phyloP scores from a whole-genome alignment of 1,140 invertebrate genomes.

The Lanistes nyassanus region DNA sequence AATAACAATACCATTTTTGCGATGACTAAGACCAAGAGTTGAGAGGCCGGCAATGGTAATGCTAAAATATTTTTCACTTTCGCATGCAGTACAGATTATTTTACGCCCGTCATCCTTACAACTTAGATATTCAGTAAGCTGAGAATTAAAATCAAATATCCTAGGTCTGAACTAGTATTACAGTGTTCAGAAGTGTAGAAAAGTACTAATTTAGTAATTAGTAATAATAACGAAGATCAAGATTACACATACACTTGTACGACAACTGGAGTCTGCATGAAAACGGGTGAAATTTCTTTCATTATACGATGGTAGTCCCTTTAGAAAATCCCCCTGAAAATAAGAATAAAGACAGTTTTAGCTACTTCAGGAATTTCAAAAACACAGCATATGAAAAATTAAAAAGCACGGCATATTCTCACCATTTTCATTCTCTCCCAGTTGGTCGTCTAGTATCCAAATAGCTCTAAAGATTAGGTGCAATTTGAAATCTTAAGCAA shows the following conservation, averaged over 20 bases:
- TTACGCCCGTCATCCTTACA: slow-evolving; percentile 75
- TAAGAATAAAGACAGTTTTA: slow-evolving; percentile 1
- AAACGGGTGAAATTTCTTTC: slow-evolving; percentile 91
- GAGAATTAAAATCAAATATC: background rate
- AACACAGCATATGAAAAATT: background rate
- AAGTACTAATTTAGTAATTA: background rate
- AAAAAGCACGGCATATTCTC: background rate
- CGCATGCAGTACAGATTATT: background rate
- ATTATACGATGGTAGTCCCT: slow-evolving; percentile 89
- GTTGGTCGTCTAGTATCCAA: background rate
- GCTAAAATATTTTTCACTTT: background rate
- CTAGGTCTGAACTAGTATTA: background rate
- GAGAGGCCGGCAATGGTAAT: too few species aligned
- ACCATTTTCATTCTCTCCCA: background rate
- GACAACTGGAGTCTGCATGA: slow-evolving; percentile 85
- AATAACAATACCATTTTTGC: too few species aligned
- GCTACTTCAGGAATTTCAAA: background rate
- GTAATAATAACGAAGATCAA: background rate
- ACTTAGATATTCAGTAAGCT: slow-evolving; percentile 73
- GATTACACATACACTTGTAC: slow-evolving; percentile 74
- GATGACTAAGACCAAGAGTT: too few species aligned
- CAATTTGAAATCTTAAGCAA: background rate
- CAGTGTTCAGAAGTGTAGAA: background rate
- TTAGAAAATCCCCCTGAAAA: slow-evolving; percentile 82
- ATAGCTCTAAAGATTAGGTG: background rate